A percentile compares a stretch with the other conserved stretches of the same genome.
phyloP scores from a whole-genome alignment of 2,888 invertebrate species.

The Agriopis aurantiaria region DNA sequence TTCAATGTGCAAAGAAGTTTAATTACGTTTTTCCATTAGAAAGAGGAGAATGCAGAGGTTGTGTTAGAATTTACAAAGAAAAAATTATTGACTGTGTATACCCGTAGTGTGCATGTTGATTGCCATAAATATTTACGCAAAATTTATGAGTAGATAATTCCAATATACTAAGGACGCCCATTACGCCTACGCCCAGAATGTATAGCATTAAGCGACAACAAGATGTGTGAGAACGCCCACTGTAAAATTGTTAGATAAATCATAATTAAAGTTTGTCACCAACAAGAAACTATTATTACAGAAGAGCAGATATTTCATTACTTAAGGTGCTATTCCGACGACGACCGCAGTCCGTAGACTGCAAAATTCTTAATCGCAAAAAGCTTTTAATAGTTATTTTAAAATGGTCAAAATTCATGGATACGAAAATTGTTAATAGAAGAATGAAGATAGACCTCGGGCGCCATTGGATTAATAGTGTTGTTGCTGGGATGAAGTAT shows the following conservation, averaged over 20 bases:
- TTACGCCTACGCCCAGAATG: neutral
- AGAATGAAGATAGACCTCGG: too few species aligned
- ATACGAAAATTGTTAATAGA: too few species aligned
- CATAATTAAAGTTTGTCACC: conserved; percentile 16
- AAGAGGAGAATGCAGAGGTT: too few species aligned
- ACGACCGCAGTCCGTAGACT: neutral
- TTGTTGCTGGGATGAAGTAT: too few species aligned
- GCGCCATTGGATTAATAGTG: too few species aligned
- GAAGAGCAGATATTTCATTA: conserved; percentile 50
- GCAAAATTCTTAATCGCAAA: conserved; percentile 9
- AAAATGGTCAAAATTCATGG: too few species aligned
- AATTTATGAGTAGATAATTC: conserved; percentile 35
- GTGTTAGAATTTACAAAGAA: too few species aligned
- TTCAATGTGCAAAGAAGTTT: too few species aligned
- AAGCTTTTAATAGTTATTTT: too few species aligned
- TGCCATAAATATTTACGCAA: conserved; percentile 46
- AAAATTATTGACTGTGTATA: too few species aligned
- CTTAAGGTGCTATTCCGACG: conserved; percentile 33
- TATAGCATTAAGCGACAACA: neutral
- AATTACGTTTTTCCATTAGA: too few species aligned
- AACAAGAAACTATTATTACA: conserved; percentile 23
- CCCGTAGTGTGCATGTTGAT: neutral
- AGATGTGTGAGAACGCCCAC: conserved; percentile 2
- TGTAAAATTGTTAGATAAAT: conserved; percentile 24
- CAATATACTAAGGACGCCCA: neutral